Base-by-base conservation (phyloP, 2,888 invertebrate species). In the Iphiclides podalirius region DNA sequence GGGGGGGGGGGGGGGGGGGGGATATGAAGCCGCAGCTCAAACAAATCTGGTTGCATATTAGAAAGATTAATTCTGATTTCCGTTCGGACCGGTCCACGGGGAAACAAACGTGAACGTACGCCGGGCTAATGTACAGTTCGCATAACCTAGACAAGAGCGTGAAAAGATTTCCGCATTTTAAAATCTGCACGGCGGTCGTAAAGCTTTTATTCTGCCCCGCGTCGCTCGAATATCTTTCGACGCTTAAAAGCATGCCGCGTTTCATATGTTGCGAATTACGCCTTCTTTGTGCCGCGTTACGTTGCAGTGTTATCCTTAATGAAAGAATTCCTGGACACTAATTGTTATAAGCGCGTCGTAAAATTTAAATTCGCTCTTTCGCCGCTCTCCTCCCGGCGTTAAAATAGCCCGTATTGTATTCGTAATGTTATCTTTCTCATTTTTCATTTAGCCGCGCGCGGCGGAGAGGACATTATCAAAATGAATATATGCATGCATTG, bases 301-400 rank as follows among this genome's bases (percentile, higher is more conserved):
- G 43, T 28, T 28, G 44, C 23, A 36, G 42, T 8, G 49, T 42
- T 43, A 26, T 49, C 43, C 38, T 43, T 49, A 49, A 49, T 49
- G 49, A 49, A 50, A 44, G 44, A 50, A 50, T 50, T 49, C 44
- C 49, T 39, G 38, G n/a, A 43, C 49, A 26, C 31, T 42, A 42
- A 48, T 48, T 49, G 48, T 43, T 38, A 49, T 49, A 38, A 49
- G 49, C 49, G 23, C 15, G 31, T 37, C 42, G 23, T 44, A 35
- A 49, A 39, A 49, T 50, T 45, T 50, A 36, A 45, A 50, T 50
- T 36, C 17, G 31, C 28, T 28, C 23, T 50, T 49, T 17, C 16
- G 26, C 16, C 9, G 34, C 9, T 23, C 8, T 13, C 7, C 26
- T 26, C 2, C 14, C 20, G 15, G 44, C 28, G 35, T 44, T 44